These are phyloP conservation scores for Parauchenoglanis ngamensis DNA, from an alignment of 2,797 vertebrate genomes.

Conservation along the genomic window DNA sequence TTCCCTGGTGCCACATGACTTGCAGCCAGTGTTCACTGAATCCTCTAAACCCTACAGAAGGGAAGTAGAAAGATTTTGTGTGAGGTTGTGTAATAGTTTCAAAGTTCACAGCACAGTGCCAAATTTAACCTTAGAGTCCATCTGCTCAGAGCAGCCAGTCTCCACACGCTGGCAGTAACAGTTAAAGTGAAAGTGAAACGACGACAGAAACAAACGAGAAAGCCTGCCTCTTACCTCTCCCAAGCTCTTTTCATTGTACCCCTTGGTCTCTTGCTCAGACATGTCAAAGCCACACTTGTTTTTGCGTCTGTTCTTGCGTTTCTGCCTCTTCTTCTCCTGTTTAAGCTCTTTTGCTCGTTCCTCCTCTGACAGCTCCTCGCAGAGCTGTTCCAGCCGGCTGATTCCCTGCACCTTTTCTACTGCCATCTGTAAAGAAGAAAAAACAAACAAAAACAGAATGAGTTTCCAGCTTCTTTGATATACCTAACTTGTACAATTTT, in stretches of 20 bases:
- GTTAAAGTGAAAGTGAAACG: not conserved
- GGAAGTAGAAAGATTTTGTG: not conserved
- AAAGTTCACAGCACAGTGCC: too few species aligned
- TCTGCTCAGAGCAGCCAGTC: not conserved
- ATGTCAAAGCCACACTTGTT: constrained; percentile 91
- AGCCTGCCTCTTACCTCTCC: constrained; percentile 77
- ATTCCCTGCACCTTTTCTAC: constrained; percentile 97
- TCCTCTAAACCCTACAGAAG: constrained; percentile 77
- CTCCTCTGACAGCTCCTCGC: constrained; percentile 94
- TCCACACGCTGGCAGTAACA: not conserved
- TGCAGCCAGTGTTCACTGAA: constrained; percentile 81
- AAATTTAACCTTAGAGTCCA: not conserved
- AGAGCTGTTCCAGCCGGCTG: constrained; percentile 93
- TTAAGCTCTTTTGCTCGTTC: constrained; percentile 93
- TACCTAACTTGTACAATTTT: not conserved
- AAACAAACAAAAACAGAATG: not conserved
- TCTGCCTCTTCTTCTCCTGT: constrained; percentile 97
- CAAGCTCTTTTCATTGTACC: constrained; percentile 80
- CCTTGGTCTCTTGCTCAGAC: constrained; percentile 73
- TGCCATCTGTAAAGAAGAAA: constrained; percentile 79
- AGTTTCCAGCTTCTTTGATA: not conserved
- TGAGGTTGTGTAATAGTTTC: not conserved
- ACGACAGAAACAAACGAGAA: not conserved
- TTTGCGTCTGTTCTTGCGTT: constrained; percentile 94
- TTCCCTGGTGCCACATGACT: constrained; percentile 80